Evolutionary conservation across 2,888 invertebrate genomes (phyloP).

Genomic region (Aproaerema taeniolella): DNA sequence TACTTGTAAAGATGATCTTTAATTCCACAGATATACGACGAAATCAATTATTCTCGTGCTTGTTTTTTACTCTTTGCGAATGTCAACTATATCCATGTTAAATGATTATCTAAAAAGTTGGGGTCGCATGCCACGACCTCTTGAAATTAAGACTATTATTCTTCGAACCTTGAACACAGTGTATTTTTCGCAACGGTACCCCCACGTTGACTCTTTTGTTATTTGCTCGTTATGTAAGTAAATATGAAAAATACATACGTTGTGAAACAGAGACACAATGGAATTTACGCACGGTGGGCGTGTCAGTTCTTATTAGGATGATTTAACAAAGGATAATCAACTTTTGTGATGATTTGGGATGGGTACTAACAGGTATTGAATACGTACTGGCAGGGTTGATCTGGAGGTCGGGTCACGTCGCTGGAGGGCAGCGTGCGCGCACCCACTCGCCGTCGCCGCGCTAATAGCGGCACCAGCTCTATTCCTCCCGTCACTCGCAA

Average conservation of each 20-base stretch:
- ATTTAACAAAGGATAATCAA: conserved; percentile 26
- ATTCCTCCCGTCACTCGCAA: conserved; percentile 80
- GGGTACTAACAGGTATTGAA: neutral
- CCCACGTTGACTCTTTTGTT: no score
- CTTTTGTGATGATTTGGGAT: conserved; percentile 23
- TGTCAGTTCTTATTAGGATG: conserved; percentile 16
- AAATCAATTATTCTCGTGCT: neutral
- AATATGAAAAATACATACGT: conserved; percentile 15
- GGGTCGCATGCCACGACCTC: conserved; percentile 29
- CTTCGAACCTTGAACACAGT: conserved; percentile 23
- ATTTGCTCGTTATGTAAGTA: conserved; percentile 21
- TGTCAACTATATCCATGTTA: conserved; percentile 14
- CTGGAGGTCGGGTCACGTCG: conserved; percentile 64
- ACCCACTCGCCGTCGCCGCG: conserved; percentile 78
- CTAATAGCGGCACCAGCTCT: conserved; percentile 86
- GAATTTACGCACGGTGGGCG: conserved; percentile 15
- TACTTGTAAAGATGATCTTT: no score
- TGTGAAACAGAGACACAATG: conserved; percentile 21
- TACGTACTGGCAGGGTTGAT: conserved; percentile 63
- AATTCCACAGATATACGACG: no score
- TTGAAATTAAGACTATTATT: conserved; percentile 36
- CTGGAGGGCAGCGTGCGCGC: conserved; percentile 66
- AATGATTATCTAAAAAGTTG: conserved; percentile 23
- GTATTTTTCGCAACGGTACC: conserved; percentile 20
- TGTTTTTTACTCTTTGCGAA: neutral